Evolutionary conservation across 2,888 invertebrate genomes (phyloP), one percentile per base, ranked within the genome.

Genomic region (Scelioninae gen. 1): DNA sequence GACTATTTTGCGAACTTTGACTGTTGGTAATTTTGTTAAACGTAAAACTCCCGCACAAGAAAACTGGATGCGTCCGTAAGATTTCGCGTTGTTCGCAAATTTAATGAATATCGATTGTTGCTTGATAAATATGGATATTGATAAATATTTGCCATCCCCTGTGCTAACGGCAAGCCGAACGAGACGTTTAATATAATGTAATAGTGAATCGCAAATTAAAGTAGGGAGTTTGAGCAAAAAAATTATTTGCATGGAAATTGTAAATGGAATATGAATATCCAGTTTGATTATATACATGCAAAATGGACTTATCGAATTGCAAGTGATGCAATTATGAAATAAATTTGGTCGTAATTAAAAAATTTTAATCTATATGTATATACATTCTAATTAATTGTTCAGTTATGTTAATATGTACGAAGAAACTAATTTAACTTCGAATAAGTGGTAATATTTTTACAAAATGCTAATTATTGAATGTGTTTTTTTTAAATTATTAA

Each of bases 1-100:
- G 66, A 38, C 40, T 74, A 74, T 74, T 74, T 80, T 49, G 55
- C 53, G 23, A 80, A 80, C 66, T 74, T 80, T 43, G 53, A 43
- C 47, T 72, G 68, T 74, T 13, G 31, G 56, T 80, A 75, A 80
- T 80, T 80, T 58, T 38, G 80, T 75, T 80, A 80, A 69, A 63
- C 23, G 56, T 38, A 40, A 68, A 80, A 68, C 68, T 74, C 43
- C 8, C 15, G 38, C 11, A 16, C 40, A 60, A 58, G 53, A 56
- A 63, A 45, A 78, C 38, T 13, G 53, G 47, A 45, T 32, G 53
- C 51, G 23, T 38, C 49, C 34, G 40, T 47, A 29, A 60, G 23
- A 80, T 62, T 66, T 62, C 13, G 38, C 68, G 43, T 11, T 15
- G 23, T 49, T 43, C 40, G 62, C 9, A 10, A 11, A 45, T 55